These are phyloP conservation scores for Chelonus insularis DNA, from an alignment of 1,140 invertebrate genomes.

Conservation along the genomic window DNA sequence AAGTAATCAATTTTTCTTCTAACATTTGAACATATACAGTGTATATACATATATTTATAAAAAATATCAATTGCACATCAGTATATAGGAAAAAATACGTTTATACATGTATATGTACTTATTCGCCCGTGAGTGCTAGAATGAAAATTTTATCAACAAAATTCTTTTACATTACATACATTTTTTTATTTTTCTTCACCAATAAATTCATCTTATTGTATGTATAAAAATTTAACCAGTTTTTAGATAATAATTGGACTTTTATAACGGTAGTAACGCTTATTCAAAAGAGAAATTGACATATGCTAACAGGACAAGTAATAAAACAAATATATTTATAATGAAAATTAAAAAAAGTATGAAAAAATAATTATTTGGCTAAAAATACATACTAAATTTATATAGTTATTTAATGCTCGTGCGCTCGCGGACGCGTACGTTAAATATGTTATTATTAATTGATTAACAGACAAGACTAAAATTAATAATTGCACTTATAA, in stretches of 20 bases:
- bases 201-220: no score
- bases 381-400: no score
- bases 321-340: no score
- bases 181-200: no score
- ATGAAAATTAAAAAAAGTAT: no score
- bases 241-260: no score
- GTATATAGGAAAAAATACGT: constrained; percentile 9
- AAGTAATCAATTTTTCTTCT: neutral
- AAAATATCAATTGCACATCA: constrained; percentile 20
- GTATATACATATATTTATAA: constrained; percentile 31
- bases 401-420: constrained; percentile 21
- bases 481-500: constrained; percentile 41
- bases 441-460: constrained; percentile 34
- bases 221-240: no score
- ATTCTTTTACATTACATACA: neutral
- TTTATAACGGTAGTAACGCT: no score
- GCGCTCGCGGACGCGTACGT: constrained; percentile 24
- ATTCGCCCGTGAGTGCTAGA: constrained; percentile 4
- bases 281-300: no score
- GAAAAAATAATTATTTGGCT: no score
- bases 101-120: constrained; percentile 30
- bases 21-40: neutral
- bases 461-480: constrained; percentile 16
- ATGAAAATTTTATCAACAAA: constrained; percentile 6
- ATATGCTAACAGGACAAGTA: no score